Conservation (phyloP, 2,888 invertebrate species). For the Cantharis rustica region DNA sequence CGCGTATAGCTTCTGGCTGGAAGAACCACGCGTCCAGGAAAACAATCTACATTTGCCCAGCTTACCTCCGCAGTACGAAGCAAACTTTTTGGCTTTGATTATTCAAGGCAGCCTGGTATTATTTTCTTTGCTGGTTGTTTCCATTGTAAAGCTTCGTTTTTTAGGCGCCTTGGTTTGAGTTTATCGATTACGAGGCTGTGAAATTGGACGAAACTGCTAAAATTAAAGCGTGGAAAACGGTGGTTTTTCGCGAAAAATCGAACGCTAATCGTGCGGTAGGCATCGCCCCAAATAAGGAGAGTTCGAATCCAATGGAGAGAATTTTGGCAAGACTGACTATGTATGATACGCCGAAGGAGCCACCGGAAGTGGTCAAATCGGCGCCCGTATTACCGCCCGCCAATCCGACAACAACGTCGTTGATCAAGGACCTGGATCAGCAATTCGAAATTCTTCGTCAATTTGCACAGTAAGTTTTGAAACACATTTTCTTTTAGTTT, state of each 20-base stretch:
- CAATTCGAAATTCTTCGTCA: conserved; percentile 55
- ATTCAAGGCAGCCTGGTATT: conserved; percentile 63
- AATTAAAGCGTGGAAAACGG: conserved; percentile 61
- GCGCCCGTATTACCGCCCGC: conserved; percentile 52
- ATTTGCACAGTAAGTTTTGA: conserved; percentile 56
- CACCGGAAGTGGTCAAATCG: conserved; percentile 58
- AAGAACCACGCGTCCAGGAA: conserved; percentile 76
- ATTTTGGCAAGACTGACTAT: conserved; percentile 65
- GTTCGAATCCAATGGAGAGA: conserved; percentile 59
- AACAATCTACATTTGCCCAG: conserved; percentile 67
- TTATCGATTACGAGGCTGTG: conserved; percentile 63
- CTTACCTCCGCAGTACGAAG: conserved; percentile 75
- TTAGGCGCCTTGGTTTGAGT: conserved; percentile 70
- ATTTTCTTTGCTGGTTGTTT: background rate
- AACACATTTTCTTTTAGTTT: background rate
- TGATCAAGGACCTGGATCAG: conserved; percentile 49
- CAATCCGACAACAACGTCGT: conserved; percentile 42
- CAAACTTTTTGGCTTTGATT: conserved; percentile 65
- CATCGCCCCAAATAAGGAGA: conserved; percentile 49
- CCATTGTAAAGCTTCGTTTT: conserved; percentile 7
- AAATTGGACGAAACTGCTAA: conserved; percentile 60
- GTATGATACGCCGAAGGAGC: conserved; percentile 65
- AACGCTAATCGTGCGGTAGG: conserved; percentile 49
- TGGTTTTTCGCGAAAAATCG: conserved; percentile 57
- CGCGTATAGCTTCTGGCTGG: conserved; percentile 75